These are phyloP conservation scores for Nebria salina DNA, from an alignment of 2,888 invertebrate species.

Conservation along the genomic window DNA sequence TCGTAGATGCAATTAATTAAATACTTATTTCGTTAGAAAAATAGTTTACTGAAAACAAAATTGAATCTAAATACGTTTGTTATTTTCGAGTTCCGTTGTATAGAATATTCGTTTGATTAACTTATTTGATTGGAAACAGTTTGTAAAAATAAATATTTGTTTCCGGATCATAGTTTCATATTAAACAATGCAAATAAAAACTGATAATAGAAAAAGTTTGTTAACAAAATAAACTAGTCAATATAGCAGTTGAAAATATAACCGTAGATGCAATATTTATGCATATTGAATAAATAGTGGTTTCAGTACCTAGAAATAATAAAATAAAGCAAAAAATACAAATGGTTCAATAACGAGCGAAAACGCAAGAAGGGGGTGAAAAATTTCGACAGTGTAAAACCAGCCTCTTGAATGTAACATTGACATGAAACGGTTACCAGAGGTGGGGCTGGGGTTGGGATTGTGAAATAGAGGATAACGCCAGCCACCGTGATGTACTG, in stretches of 20 bases:
- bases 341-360: not conserved
- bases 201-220: no score
- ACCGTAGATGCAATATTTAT: not conserved
- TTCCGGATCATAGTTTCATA: no score
- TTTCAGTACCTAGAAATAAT: not conserved
- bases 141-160: no score
- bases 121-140: no score
- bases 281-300: not conserved
- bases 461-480: not conserved
- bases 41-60: no score
- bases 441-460: not conserved
- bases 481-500: constrained; percentile 8
- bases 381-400: not conserved
- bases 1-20: no score
- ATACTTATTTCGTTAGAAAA: no score
- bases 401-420: not conserved
- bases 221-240: not conserved
- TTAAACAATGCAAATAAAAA: no score
- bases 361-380: not conserved
- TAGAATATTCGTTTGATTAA: no score
- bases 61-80: no score
- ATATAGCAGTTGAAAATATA: not conserved
- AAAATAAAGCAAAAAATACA: not conserved
- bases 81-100: no score
- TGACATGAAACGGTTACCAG: not conserved